Percentiles rank a stretch among this genome's conserved stretches.
These are phyloP conservation scores for Coranthus polyacanthus DNA, from an alignment of 2,797 vertebrate species.

Conservation along the genomic window DNA sequence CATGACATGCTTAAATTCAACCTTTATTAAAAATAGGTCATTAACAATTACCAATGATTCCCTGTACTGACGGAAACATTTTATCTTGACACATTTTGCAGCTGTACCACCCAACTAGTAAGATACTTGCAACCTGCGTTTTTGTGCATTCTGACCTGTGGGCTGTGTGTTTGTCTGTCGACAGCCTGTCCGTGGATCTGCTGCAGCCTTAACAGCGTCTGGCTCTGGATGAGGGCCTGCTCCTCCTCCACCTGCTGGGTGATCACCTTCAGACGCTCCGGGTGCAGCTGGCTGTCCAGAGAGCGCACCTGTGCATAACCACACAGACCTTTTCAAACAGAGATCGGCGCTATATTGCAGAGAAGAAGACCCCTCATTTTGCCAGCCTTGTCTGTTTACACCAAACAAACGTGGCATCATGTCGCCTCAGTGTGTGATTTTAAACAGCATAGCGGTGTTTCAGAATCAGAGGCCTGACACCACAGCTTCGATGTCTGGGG, in stretches of 20 bases:
- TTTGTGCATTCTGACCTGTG: constrained; percentile 84
- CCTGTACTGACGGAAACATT: no score
- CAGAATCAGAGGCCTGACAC: no score
- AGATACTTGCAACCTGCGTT: not conserved
- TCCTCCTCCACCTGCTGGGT: constrained; percentile 98
- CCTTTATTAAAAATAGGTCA: not conserved
- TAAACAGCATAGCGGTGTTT: no score
- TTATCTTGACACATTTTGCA: no score
- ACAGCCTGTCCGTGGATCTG: constrained; percentile 88
- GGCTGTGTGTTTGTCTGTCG: constrained; percentile 87
- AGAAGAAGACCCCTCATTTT: no score
- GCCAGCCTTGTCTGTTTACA: no score
- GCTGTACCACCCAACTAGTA: no score
- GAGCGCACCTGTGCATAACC: constrained; percentile 87
- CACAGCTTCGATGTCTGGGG: no score
- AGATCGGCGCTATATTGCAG: not conserved
- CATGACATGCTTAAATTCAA: no score
- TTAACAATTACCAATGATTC: not conserved
- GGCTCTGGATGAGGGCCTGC: constrained; percentile 90
- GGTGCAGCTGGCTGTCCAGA: constrained; percentile 95
- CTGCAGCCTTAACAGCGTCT: constrained; percentile 86
- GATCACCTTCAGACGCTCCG: constrained; percentile 97
- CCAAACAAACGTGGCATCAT: no score
- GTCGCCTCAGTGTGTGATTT: no score
- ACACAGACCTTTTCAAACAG: not conserved